These are phyloP conservation scores for Diabrotica virgifera DNA, from an alignment of 1,140 invertebrate genomes.

Conservation along the genomic window DNA sequence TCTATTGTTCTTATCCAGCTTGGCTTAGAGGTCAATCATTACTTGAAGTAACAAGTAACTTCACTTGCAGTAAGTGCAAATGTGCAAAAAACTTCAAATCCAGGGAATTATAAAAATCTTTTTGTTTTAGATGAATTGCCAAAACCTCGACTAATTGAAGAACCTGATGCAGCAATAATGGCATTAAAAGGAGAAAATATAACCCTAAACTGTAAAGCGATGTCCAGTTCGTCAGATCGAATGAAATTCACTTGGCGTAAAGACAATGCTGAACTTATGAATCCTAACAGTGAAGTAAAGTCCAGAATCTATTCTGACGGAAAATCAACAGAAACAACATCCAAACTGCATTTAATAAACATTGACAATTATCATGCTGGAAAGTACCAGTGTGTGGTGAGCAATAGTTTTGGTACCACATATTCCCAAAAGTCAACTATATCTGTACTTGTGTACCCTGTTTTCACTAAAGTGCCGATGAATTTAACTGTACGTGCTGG, in stretches of 20 bases:
- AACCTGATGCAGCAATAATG: slow-evolving; percentile 75
- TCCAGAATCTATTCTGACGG: slow-evolving; percentile 40
- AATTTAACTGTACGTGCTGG: slow-evolving; percentile 84
- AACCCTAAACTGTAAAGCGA: slow-evolving; percentile 76
- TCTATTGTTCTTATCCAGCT: slow-evolving; percentile 73
- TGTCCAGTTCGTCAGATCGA: slow-evolving; percentile 55
- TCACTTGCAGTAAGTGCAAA: slow-evolving; percentile 28
- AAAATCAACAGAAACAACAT: slow-evolving; percentile 56
- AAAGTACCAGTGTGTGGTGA: slow-evolving; percentile 89
- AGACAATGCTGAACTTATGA: slow-evolving; percentile 73
- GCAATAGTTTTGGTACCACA: slow-evolving; percentile 83
- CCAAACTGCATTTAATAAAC: slow-evolving; percentile 68
- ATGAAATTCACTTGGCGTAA: slow-evolving; percentile 86
- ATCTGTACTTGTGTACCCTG: slow-evolving; percentile 83
- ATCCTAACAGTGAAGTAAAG: slow-evolving; percentile 35
- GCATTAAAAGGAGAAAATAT: slow-evolving; percentile 84
- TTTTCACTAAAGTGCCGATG: slow-evolving; percentile 79
- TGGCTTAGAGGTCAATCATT: slow-evolving; percentile 66
- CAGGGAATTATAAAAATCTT: background rate
- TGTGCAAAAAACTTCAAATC: too few species aligned
- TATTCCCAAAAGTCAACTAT: slow-evolving; percentile 86
- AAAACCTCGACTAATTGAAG: slow-evolving; percentile 78
- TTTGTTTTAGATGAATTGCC: slow-evolving; percentile 66
- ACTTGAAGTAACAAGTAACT: slow-evolving; percentile 65
- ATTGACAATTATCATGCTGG: slow-evolving; percentile 77